Base-by-base conservation (phyloP, 64 coral and sea anemone species). In the Montipora efflorescens region DNA sequence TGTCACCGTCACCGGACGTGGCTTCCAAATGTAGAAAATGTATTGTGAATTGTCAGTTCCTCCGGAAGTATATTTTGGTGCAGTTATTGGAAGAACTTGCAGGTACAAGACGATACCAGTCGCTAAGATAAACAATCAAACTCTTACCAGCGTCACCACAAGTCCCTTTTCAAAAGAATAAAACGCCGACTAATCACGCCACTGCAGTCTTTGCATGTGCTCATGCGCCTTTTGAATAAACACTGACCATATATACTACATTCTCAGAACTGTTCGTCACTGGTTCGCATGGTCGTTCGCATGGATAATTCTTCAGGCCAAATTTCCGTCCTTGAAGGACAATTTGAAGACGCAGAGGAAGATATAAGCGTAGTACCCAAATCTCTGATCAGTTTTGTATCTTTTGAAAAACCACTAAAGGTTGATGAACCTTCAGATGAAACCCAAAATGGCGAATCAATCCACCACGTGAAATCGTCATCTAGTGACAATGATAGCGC, bases 311-410 rank as follows among this genome's bases (percentile, higher is more conserved):
- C 46, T 19, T 49, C 45, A 2, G 23, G 62, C 1, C 46, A 48
- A 13, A 0, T 69, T 70, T 50, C 82, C 68, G 64, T 49, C 8
- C 64, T 21, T 16, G 76, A 73, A 3, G 96, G 93, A 58, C 96
- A 98, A 59, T 98, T 98, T 95, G 96, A 98, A 52, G 96, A 98
- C 73, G 96, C 96, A 44, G 96, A 95, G 70, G 96, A 95, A 50
- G 96, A 98, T 47, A 43, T 59, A 12, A 89, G 91, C 50, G 93
- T 83, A 71, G 66, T 91, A 74, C 93, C 96, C 28, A 14, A 89
- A 18, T 49, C 67, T 47, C 68, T 98, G n/a, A 92, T 25, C 72
- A 25, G 64, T 73, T 80, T 83, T 59, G 53, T 64, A 12, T 11
- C 66, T 75, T 8, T 68, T 74, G 69, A 88, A 58, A 25, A 45